These are phyloP conservation scores for Sinocyclocheilus rhinocerous DNA, from an alignment of 2,113 vertebrate species.

Conservation along the genomic window DNA sequence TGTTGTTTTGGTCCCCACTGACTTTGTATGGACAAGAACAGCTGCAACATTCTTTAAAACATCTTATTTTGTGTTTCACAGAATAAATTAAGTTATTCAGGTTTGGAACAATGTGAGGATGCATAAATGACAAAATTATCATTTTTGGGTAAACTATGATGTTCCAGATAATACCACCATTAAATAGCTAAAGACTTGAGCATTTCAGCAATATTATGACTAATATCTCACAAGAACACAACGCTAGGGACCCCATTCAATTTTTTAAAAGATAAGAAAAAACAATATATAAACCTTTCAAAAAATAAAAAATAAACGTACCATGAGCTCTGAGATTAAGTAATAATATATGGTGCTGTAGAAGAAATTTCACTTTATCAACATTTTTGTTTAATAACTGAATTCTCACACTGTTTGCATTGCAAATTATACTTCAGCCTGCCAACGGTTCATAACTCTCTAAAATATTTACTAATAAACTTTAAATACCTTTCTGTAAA, in stretches of 20 bases:
- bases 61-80: too few relatives aligned
- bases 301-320: neutral
- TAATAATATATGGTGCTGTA: neutral
- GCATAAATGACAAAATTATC: neutral
- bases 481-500: neutral
- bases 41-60: too few relatives aligned
- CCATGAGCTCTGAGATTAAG: neutral
- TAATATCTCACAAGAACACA: neutral
- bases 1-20: neutral
- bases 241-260: neutral
- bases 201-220: neutral
- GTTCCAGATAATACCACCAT: neutral
- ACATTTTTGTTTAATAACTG: too few relatives aligned
- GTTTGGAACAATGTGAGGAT: too few relatives aligned
- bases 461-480: neutral
- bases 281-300: neutral
- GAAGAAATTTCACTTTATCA: neutral
- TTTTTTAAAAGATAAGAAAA: neutral
- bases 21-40: neutral
- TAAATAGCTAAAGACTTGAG: neutral
- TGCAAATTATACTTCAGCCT: neutral
- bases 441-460: neutral
- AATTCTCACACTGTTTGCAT: neutral
- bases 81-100: too few relatives aligned
- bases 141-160: neutral